These are phyloP conservation scores for Aphelenchoides avenae DNA, from an alignment of 1,140 invertebrate species.

Conservation along the genomic window DNA sequence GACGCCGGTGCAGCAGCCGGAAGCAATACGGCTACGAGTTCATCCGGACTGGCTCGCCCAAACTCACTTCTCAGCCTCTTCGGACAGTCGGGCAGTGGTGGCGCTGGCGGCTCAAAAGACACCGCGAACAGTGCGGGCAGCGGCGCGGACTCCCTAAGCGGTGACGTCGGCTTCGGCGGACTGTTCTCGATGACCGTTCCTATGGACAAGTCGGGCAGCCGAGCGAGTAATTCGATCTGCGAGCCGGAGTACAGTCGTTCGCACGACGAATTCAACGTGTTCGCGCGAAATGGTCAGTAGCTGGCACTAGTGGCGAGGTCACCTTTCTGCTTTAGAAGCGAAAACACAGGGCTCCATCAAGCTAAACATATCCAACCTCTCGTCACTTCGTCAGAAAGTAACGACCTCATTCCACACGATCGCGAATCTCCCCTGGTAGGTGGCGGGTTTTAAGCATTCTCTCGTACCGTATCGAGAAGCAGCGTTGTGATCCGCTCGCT, in stretches of 20 bases:
- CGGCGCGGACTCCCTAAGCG: background rate
- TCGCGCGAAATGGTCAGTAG: background rate
- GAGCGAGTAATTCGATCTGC: constrained; percentile 1
- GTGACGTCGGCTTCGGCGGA: background rate
- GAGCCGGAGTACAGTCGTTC: constrained; percentile 1
- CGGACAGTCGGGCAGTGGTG: no score
- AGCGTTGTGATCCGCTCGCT: no score
- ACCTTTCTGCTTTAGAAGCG: constrained; percentile 9
- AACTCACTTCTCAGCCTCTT: background rate
- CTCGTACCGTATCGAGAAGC: no score
- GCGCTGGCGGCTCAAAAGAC: no score
- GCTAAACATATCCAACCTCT: constrained; percentile 16
- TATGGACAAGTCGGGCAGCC: background rate
- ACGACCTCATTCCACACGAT: constrained; percentile 22
- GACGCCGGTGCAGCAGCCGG: background rate
- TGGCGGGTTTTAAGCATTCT: no score
- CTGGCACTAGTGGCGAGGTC: background rate
- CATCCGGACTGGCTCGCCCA: background rate
- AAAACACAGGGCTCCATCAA: constrained; percentile 18
- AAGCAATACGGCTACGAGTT: background rate
- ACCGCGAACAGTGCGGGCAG: background rate
- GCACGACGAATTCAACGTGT: background rate
- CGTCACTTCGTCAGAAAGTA: constrained; percentile 15
- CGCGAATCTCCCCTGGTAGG: constrained; percentile 19
- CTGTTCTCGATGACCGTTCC: constrained; percentile 21